Base-by-base conservation (phyloP, 2,888 invertebrate genomes). In the Lasioglossum morio region DNA sequence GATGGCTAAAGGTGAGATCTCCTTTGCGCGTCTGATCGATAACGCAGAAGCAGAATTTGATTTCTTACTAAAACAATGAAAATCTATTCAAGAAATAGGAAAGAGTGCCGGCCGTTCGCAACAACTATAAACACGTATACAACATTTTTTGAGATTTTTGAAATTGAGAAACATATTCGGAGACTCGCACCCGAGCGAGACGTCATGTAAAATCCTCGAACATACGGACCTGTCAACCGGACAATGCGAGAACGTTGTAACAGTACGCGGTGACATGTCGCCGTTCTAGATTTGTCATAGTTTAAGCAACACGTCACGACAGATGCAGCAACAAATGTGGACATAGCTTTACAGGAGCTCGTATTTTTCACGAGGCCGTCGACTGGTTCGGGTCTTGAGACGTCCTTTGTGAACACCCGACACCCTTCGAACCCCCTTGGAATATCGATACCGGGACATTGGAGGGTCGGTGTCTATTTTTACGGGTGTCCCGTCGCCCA, bases 361-460 rank as follows among this genome's bases (percentile, higher is more conserved):
- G 63, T 53, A n/a, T 72, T 72, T 72, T 70, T 63, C 43, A 69
- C 60, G 46, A 69, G n/a, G 43, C 57, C 37, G 27, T 70, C 72
- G 14, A 43, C 43, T 27, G 63, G 79, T 80, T 73, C n/a, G 84
- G 57, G 72, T 34, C 77, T 74, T 34, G 72, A 80, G 80, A 77
- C 73, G 72, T 84, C 80, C 79, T 85, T 84, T 84, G 72, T 66
- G 48, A 73, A 74, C 75, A 57, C 72, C 79, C 79, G 84, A 85
- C 84, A 72, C 66, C 63, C 84, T 85, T 60, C 23, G 57, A 70
- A 57, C 66, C 40, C 63, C 83, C 75, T 82, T 30, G 75, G 79
- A 85, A 85, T 85, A 85, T 85, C 84, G 85, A 85, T 85, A 69
- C 48, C 66, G 75, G 79, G 48, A 83, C 72, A 72, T 23, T 77